A percentile compares a stretch with the other conserved stretches of the same genome.
Conservation (phyloP, 2,113 vertebrate species). For the Planiliza haematocheilus region DNA sequence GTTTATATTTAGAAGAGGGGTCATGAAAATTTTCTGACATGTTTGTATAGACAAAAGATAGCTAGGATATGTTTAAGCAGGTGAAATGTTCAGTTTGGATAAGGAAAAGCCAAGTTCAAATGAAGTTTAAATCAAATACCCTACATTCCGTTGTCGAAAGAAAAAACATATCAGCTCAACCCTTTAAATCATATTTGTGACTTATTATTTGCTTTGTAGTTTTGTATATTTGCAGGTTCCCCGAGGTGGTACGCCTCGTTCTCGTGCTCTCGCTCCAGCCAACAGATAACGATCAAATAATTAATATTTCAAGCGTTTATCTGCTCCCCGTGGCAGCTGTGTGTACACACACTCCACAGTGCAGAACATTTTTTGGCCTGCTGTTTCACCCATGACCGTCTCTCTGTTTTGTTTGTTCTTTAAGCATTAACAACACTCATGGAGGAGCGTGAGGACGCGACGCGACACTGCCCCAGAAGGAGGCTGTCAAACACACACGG, state of each 20-base stretch:
- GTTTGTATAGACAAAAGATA: slow-evolving; percentile 35
- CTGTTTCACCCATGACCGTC: slow-evolving; percentile 40
- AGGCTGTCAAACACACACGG: slow-evolving; percentile 10
- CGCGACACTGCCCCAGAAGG: neutral
- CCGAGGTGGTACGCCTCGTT: neutral
- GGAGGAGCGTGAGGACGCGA: neutral
- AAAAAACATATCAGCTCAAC: neutral
- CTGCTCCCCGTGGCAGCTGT: slow-evolving; percentile 57
- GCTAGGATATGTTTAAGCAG: slow-evolving; percentile 1
- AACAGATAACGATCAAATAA: slow-evolving; percentile 63
- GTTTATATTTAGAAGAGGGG: slow-evolving; percentile 49
- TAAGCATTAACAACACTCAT: slow-evolving; percentile 15
- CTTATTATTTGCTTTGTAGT: neutral
- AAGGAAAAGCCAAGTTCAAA: neutral
- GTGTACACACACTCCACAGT: slow-evolving; percentile 60
- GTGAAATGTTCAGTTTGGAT: slow-evolving; percentile 31
- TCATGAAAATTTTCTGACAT: slow-evolving; percentile 28
- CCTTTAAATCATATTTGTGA: neutral
- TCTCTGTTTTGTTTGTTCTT: slow-evolving; percentile 48
- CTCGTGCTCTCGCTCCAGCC: slow-evolving; percentile 25
- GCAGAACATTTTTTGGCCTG: slow-evolving; percentile 24
- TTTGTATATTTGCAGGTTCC: slow-evolving; percentile 15
- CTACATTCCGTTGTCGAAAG: no score
- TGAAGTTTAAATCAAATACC: slow-evolving; percentile 4
- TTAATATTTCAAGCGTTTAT: slow-evolving; percentile 67